phyloP scores from a whole-genome alignment of 64 coral and sea anemone species.

The Exaiptasia diaphana region DNA sequence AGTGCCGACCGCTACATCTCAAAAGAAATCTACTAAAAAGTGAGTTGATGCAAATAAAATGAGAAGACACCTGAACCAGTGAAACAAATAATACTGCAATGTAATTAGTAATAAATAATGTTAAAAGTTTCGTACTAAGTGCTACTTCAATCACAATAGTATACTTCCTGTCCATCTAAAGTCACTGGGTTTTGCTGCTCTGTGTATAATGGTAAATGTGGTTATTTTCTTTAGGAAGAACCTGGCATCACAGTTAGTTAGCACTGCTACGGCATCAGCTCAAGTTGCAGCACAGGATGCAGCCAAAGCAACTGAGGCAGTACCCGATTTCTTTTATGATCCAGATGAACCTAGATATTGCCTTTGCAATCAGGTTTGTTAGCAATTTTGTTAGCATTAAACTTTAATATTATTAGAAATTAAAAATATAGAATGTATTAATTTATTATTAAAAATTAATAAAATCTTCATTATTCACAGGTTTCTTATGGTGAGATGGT shows the following conservation, averaged over 20 bases:
- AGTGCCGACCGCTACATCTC: slow-evolving; percentile 71
- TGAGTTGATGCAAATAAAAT: no score
- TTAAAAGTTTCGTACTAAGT: no score
- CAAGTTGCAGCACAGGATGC: slow-evolving; percentile 82
- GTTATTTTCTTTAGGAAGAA: slow-evolving; percentile 51
- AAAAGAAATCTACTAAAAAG: slow-evolving; percentile 76
- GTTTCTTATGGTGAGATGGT: slow-evolving; percentile 99
- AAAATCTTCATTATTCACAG: slow-evolving; percentile 29
- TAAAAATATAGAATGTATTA: background rate
- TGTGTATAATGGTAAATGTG: no score
- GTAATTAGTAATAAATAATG: no score
- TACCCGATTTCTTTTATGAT: slow-evolving; percentile 91
- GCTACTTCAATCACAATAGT: no score
- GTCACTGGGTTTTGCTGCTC: no score
- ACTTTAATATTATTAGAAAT: background rate
- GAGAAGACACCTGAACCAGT: no score
- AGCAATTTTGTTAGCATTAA: background rate
- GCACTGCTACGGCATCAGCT: slow-evolving; percentile 59
- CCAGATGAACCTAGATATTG: slow-evolving; percentile 94
- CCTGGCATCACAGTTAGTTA: slow-evolving; percentile 19
- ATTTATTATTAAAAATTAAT: background rate
- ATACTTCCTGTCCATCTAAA: no score
- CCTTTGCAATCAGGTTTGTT: slow-evolving; percentile 90
- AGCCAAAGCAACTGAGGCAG: slow-evolving; percentile 69
- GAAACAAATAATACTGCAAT: no score